Base-by-base conservation (phyloP, 2,888 invertebrate species). In the Camptogramma bilineatum region DNA sequence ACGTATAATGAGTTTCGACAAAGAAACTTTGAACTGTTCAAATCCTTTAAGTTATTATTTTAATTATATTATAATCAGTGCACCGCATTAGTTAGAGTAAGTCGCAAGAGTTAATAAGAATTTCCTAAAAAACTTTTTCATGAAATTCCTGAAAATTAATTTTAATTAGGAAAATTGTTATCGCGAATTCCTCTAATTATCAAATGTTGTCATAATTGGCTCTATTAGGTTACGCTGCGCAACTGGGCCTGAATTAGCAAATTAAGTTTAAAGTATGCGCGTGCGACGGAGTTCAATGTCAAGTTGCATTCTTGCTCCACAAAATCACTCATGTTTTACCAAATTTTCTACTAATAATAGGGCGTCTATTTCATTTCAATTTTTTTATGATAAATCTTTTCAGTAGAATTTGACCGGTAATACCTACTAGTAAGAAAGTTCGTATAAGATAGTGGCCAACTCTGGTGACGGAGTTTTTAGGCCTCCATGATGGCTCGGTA, bases 281-380 rank as follows among this genome's bases (percentile, higher is more conserved):
- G 53, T 57, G 63, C 60, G 52, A 48, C 53, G 13, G 55, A 52
- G 67, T 64, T 67, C 67, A 67, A 61, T 64, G 64, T 67, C 61
- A 58, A 57, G 44, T 54, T 60, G 55, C 17, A 31, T 52, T 61
- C 63, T 64, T 64, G 34, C 55, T 63, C 42, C 42, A 58, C 24
- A 17, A 58, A 44, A 17, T 39, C 10, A 54, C 0, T 17, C 34
- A 44, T 5, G 17, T 17, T 17, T 44, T 13, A 44, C 44, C 16
- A 44, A 17, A 44, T 17, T 16, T 44, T 42, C 28, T 5, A 28
- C 28, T 28, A 21, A 28, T 28, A 28, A 0, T 28, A 21, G 28
- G 28, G 7, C 0, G 28, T 28, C 4, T 28, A 8, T 28, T 5
- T 8, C 7, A 28, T n/a, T n/a, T n/a, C n/a, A n/a, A n/a, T n/a